A percentile compares a stretch with the other conserved stretches of the same genome.
Evolutionary conservation across 2,797 vertebrate genomes (phyloP).

Genomic region (Lycodopsis pacificus): DNA sequence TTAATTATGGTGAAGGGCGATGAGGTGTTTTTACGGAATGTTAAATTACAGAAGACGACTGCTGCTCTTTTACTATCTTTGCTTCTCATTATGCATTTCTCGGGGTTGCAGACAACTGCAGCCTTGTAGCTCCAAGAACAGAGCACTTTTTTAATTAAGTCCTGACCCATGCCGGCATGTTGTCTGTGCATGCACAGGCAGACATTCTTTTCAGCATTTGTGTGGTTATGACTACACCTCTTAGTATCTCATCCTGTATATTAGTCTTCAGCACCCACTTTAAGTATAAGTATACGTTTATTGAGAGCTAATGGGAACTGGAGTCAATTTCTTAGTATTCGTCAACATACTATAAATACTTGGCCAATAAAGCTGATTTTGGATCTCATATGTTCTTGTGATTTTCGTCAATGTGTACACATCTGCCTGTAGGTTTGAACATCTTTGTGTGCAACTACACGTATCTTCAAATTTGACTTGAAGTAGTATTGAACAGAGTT

Average conservation of each 20-base stretch:
- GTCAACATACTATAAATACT: background rate
- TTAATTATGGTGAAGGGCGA: constrained; percentile 20
- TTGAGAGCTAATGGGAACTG: background rate
- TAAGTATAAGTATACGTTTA: background rate
- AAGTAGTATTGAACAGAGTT: constrained; percentile 1
- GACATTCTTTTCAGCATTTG: background rate
- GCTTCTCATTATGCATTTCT: constrained; percentile 46
- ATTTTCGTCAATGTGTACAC: background rate
- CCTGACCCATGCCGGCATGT: constrained; percentile 1
- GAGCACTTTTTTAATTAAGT: constrained; percentile 46
- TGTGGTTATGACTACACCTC: background rate
- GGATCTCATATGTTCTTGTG: background rate
- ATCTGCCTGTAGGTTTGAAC: background rate
- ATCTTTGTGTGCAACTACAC: background rate
- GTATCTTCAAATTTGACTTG: constrained; percentile 4
- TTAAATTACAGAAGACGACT: constrained; percentile 24
- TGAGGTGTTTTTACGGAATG: constrained; percentile 25
- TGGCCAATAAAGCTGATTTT: background rate
- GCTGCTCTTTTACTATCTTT: constrained; percentile 31
- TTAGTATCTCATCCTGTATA: background rate
- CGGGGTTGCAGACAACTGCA: constrained; percentile 24
- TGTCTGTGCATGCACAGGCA: background rate
- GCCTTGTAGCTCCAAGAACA: constrained; percentile 35
- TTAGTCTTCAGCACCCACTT: background rate
- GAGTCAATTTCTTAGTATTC: background rate